phyloP scores from a whole-genome alignment of 1,140 invertebrate species.

The Idris sp. region DNA sequence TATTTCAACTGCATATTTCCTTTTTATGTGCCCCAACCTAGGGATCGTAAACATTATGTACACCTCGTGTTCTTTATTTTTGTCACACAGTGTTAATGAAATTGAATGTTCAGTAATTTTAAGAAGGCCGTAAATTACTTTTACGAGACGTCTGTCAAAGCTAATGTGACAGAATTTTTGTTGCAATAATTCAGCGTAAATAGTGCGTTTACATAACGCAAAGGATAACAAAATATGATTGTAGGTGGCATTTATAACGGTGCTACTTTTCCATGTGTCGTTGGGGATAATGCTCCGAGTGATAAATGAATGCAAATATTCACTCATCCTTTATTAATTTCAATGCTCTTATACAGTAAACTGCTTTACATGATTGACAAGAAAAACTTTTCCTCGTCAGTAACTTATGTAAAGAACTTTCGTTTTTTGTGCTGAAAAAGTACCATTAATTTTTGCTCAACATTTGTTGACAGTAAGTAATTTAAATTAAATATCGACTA shows the following conservation, averaged over 20 bases:
- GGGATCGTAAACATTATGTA: slow-evolving; percentile 6
- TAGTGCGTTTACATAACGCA: slow-evolving; percentile 39
- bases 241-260: slow-evolving; percentile 40
- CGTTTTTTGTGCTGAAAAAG: too few relatives aligned
- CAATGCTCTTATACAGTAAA: slow-evolving; percentile 26
- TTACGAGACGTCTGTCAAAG: slow-evolving; percentile 35
- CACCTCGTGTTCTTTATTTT: slow-evolving; percentile 1
- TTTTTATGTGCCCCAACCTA: slow-evolving; percentile 8
- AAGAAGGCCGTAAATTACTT: slow-evolving; percentile 36
- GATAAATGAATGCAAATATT: slow-evolving; percentile 51
- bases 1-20: slow-evolving; percentile 22
- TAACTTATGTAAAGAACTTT: slow-evolving; percentile 37
- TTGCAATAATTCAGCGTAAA: slow-evolving; percentile 35
- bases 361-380: slow-evolving; percentile 41
- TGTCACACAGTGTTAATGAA: slow-evolving; percentile 29
- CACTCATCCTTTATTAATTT: slow-evolving; percentile 44
- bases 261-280: slow-evolving; percentile 35
- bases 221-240: slow-evolving; percentile 27
- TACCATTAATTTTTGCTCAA: too few relatives aligned
- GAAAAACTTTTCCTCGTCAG: slow-evolving; percentile 8
- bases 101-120: slow-evolving; percentile 22
- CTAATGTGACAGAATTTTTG: slow-evolving; percentile 30
- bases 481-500: too few relatives aligned
- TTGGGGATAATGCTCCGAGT: slow-evolving; percentile 4
- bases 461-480: too few relatives aligned